Base-by-base conservation (phyloP, 2,888 invertebrate species). In the Peribatodes rhomboidaria region DNA sequence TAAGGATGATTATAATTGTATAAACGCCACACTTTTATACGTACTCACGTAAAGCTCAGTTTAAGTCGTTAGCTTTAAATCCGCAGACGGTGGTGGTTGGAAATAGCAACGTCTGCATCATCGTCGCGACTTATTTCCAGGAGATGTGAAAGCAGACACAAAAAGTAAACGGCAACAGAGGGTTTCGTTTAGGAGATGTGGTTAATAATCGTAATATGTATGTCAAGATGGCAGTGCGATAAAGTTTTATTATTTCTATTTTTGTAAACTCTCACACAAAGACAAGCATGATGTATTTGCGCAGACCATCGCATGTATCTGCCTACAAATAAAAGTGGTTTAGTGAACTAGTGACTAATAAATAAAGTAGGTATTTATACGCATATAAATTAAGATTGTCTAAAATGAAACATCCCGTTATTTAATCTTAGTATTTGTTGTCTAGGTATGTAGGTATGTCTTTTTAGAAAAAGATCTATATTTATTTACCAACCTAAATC, bases 51-150 rank as follows among this genome's bases (percentile, higher is more conserved):
- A n/a, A n/a, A n/a, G n/a, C n/a, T n/a, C n/a, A 20, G 27, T 47
- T 54, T 16, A 54, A 33, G 46, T 14, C 33, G 37, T 44, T 14
- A 1, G 47, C 39, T 52, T 56, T 37, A 50, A 33, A 47, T 58
- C 50, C 49, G 37, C 58, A 44, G 70, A 69, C 71, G 64, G 72
- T 69, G 79, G 71, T 80, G 79, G 72, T 81, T 83, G 77, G 84
- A 91, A 90, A 91, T 90, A 92, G 86, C 83, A 63, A 37, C 54
- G 71, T 73, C 71, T 77, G 78, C 74, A 73, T 69, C 70, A 70
- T 70, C 74, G 84, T 82, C 83, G 83, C 84, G 88, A 84, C 88
- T 69, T 75, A 87, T 88, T 90, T 89, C 88, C 89, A 89, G 83
- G 90, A 90, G 85, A 80, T 80, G 79, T 76, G 75, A 81, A 80